These are phyloP conservation scores for Nycticryphes semicollaris DNA, from an alignment of 2,113 vertebrate genomes.

Conservation along the genomic window DNA sequence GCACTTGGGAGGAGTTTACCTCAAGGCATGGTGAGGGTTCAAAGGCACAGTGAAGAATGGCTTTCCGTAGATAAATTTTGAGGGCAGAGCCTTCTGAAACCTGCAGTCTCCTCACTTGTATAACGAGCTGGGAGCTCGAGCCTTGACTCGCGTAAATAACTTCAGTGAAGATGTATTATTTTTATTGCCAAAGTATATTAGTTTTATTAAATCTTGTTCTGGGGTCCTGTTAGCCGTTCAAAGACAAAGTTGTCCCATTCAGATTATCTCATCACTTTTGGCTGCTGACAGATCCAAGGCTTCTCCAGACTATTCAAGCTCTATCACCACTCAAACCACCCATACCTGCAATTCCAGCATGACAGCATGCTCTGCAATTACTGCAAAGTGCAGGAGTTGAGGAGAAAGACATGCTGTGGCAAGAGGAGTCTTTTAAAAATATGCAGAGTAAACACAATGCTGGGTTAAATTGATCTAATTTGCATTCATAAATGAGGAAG, in stretches of 20 bases:
- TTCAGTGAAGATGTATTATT: neutral
- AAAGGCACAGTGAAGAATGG: conserved; percentile 62
- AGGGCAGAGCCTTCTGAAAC: conserved; percentile 19
- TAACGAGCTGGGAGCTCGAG: conserved; percentile 1
- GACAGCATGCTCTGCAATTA: neutral
- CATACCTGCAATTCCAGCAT: conserved; percentile 49
- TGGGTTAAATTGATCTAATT: conserved; percentile 15
- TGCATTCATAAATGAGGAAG: conserved; percentile 19
- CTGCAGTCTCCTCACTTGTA: neutral
- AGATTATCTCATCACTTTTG: neutral
- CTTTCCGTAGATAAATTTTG: conserved; percentile 16
- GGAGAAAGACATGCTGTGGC: neutral
- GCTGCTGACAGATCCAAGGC: neutral
- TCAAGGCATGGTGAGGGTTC: conserved; percentile 55
- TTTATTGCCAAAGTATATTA: neutral
- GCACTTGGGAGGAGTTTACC: conserved; percentile 52
- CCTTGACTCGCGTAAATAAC: neutral
- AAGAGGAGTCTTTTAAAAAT: conserved; percentile 29
- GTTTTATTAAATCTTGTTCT: neutral
- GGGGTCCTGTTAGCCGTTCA: neutral
- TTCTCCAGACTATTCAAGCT: neutral
- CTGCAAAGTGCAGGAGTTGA: neutral
- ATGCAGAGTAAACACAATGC: conserved; percentile 18
- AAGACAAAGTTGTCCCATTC: neutral
- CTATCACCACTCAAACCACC: neutral